Evolutionary conservation across 2,113 vertebrate genomes (phyloP).

Genomic region (Tupaia chinensis): DNA sequence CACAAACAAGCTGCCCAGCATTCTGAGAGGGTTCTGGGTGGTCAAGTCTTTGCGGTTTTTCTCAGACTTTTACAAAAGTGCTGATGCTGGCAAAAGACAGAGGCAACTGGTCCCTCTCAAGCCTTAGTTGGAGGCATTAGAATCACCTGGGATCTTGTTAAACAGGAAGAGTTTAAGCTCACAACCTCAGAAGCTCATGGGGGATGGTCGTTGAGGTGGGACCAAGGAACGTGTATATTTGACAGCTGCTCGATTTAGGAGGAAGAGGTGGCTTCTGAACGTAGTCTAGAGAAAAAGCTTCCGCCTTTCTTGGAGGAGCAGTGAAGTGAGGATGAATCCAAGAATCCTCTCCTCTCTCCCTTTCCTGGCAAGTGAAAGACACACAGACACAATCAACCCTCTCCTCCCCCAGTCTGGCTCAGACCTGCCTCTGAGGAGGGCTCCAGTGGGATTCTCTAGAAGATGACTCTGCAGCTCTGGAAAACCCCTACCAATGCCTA

Average conservation of each 20-base stretch:
- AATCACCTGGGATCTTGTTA: background rate
- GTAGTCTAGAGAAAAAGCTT: background rate
- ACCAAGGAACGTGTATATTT: background rate
- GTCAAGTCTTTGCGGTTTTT: background rate
- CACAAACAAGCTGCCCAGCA: background rate
- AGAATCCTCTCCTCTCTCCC: background rate
- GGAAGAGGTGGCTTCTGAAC: background rate
- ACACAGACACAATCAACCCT: background rate
- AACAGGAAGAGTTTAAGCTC: too few species aligned
- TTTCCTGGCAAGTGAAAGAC: background rate
- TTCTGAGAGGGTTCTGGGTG: background rate
- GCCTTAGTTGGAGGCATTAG: background rate
- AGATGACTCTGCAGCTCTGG: background rate
- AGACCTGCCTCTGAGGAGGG: background rate
- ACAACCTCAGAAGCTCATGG: background rate
- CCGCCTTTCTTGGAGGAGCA: background rate
- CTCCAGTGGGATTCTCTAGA: background rate
- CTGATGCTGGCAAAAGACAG: background rate
- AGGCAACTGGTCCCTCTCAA: too few species aligned
- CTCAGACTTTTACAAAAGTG: background rate
- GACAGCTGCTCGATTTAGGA: background rate
- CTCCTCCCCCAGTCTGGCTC: background rate
- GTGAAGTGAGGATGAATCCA: background rate
- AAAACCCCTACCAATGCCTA: background rate
- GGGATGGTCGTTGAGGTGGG: background rate